phyloP scores from a whole-genome alignment of 2,797 vertebrate genomes.

The Trachops cirrhosus region DNA sequence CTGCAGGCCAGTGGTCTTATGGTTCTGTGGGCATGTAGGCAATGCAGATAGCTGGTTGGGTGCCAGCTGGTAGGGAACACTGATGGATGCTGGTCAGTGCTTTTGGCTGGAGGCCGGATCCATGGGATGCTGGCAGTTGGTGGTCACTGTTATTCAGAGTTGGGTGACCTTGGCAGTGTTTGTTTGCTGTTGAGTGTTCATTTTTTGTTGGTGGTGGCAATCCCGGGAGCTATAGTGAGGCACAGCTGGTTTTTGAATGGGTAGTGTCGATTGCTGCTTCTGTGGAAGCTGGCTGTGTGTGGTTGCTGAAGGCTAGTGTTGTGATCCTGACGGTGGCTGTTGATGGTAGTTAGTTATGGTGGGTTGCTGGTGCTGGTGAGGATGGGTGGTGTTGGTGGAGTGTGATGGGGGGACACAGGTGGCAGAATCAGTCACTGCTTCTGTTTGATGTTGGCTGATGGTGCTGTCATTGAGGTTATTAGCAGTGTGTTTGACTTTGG shows the following conservation, averaged over 20 bases:
- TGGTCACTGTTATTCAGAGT: neutral
- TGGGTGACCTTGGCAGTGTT: neutral
- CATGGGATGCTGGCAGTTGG: neutral
- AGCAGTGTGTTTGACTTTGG: neutral
- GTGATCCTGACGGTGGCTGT: neutral
- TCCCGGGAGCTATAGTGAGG: neutral
- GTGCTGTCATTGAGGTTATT: neutral
- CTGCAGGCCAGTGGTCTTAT: too few species aligned
- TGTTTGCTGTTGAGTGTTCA: neutral
- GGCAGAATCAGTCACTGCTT: fast-evolving
- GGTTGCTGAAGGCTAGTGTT: neutral
- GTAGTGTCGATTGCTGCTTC: too few species aligned
- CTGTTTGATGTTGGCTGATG: neutral
- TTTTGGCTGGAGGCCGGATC: neutral
- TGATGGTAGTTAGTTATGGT: neutral
- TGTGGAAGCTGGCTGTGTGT: neutral
- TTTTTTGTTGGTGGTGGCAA: neutral
- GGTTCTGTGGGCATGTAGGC: neutral
- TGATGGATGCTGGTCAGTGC: too few species aligned
- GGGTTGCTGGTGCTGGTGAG: neutral
- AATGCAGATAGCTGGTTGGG: too few species aligned
- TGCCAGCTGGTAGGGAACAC: neutral
- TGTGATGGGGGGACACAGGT: neutral
- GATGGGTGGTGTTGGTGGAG: too few species aligned
- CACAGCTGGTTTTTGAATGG: neutral